Percentiles rank a stretch among this genome's conserved stretches.
Conservation (phyloP, 92 coral and sea anemone species). For the Meandrina meandrites region DNA sequence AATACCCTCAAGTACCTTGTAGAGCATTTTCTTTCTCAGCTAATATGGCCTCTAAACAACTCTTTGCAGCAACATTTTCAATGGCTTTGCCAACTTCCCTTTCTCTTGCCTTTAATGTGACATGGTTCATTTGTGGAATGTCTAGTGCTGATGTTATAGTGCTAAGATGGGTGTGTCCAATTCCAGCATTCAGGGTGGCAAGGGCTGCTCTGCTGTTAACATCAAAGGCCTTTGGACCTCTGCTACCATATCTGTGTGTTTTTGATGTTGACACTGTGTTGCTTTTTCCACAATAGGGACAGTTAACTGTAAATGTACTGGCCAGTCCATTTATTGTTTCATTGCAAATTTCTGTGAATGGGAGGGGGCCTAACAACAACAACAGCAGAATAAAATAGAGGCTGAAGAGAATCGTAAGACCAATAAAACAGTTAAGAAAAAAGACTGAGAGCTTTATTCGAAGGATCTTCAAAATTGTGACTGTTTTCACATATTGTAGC, state of each 20-base stretch:
- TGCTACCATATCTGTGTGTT: conserved; percentile 35
- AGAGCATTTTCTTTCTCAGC: conserved; percentile 32
- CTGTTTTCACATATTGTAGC: too few species aligned
- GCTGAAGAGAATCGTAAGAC: too few species aligned
- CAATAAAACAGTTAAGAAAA: too few species aligned
- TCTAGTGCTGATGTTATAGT: conserved; percentile 37
- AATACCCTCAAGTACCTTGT: not conserved
- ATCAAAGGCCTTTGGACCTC: conserved; percentile 51
- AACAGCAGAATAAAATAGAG: too few species aligned
- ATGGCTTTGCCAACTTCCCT: conserved; percentile 63
- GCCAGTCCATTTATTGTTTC: conserved; percentile 51
- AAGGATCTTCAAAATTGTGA: too few species aligned
- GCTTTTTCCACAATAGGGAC: conserved; percentile 37
- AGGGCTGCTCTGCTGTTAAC: conserved; percentile 56
- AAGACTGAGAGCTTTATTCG: too few species aligned
- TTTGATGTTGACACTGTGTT: conserved; percentile 46
- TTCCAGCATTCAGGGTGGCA: conserved; percentile 56
- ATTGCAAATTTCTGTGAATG: conserved; percentile 37
- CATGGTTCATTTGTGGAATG: conserved; percentile 44
- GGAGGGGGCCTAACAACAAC: conserved; percentile 36
- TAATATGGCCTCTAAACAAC: conserved; percentile 35
- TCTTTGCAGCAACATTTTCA: conserved; percentile 41
- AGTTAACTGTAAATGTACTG: conserved; percentile 38
- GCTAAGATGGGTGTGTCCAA: conserved; percentile 53
- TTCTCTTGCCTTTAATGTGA: conserved; percentile 55